These are phyloP conservation scores for Ia io DNA, from an alignment of 2,113 vertebrate species.

Conservation along the genomic window DNA sequence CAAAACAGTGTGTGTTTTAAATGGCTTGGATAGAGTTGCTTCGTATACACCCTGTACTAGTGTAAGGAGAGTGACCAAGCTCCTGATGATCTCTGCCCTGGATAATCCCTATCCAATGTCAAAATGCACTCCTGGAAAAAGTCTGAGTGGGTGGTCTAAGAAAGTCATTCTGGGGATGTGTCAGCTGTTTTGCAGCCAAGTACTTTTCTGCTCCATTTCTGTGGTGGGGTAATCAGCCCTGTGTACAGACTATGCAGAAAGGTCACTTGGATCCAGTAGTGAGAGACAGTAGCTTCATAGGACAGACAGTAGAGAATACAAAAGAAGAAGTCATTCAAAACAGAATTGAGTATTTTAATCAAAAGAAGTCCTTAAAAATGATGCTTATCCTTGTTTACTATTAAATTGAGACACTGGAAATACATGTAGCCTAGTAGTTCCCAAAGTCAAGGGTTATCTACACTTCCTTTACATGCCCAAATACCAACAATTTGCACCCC, in stretches of 20 bases:
- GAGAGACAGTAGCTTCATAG: background rate
- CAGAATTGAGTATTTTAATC: background rate
- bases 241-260: background rate
- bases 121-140: background rate
- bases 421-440: background rate
- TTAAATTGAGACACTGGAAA: conserved; percentile 36
- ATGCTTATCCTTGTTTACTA: background rate
- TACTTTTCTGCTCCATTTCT: conserved; percentile 19
- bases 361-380: background rate
- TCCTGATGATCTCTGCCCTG: background rate
- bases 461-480: background rate
- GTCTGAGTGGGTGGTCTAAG: background rate
- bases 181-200: background rate
- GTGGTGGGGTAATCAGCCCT: background rate
- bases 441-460: background rate
- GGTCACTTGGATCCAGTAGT: background rate
- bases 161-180: background rate
- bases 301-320: no score
- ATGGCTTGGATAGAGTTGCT: background rate
- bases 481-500: background rate
- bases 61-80: background rate
- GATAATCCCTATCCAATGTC: background rate
- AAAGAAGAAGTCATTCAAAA: no score
- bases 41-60: background rate
- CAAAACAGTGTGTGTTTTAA: background rate